These are phyloP conservation scores for Laticauda colubrina DNA, from an alignment of 2,113 vertebrate genomes.

Conservation along the genomic window DNA sequence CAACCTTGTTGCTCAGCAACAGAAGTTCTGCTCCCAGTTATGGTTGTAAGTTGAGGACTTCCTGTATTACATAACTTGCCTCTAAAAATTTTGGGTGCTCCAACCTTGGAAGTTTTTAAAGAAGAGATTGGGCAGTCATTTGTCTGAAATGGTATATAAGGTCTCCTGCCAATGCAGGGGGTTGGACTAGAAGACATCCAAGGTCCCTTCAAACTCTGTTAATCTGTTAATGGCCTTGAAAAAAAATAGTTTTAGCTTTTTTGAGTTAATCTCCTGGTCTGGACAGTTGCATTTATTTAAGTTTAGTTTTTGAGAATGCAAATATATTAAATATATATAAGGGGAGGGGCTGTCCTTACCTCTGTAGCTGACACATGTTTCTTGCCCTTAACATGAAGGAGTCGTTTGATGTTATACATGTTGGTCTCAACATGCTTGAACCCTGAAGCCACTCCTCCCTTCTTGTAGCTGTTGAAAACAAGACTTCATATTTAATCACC, in stretches of 20 bases:
- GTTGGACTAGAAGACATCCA: neutral
- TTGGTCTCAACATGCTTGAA: slow-evolving; percentile 89
- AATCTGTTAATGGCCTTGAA: neutral
- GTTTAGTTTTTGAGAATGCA: neutral
- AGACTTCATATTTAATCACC: neutral
- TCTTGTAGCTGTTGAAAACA: slow-evolving; percentile 81
- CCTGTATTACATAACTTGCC: neutral
- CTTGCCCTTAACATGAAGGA: slow-evolving; percentile 85
- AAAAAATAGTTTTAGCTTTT: neutral
- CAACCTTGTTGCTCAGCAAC: neutral
- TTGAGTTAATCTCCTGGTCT: neutral
- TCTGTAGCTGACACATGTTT: slow-evolving; percentile 83
- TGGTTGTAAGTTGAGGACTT: neutral
- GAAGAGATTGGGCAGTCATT: neutral
- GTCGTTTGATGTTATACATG: slow-evolving; percentile 80
- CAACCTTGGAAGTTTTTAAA: neutral
- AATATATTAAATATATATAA: neutral
- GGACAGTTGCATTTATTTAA: neutral
- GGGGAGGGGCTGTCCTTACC: slow-evolving; percentile 65
- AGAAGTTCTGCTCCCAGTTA: neutral
- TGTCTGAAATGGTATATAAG: neutral
- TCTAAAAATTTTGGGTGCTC: neutral
- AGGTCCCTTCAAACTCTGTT: neutral
- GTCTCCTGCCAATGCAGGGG: no score
- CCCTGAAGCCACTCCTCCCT: slow-evolving; percentile 85